phyloP scores from a whole-genome alignment of 2,113 vertebrate species.

The Lamprologus lemairii region DNA sequence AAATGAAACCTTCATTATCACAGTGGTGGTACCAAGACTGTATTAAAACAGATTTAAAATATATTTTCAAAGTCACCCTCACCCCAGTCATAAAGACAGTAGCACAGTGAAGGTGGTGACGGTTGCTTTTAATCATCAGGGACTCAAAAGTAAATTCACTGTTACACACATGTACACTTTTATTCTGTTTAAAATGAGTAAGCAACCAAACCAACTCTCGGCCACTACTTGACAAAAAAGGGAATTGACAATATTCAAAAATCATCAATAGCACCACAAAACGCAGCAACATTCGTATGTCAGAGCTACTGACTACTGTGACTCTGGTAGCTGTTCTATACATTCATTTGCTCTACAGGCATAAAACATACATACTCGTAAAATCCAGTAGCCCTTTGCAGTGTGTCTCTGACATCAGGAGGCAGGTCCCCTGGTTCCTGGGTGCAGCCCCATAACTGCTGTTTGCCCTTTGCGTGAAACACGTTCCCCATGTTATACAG shows the following conservation, averaged over 20 bases:
- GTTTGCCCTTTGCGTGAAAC: slow-evolving; percentile 94
- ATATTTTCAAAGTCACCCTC: background rate
- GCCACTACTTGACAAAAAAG: background rate
- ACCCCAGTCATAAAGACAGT: background rate
- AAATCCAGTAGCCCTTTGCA: slow-evolving; percentile 85
- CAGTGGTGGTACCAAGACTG: background rate
- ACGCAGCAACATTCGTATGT: background rate
- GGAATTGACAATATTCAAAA: background rate
- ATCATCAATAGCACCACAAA: background rate
- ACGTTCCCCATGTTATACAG: slow-evolving; percentile 95
- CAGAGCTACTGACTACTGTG: background rate
- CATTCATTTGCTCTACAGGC: background rate
- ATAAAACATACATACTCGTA: slow-evolving; percentile 82
- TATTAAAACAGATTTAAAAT: background rate
- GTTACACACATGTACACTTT: background rate
- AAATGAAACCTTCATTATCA: background rate
- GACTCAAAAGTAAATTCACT: background rate
- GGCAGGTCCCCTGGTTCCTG: slow-evolving; percentile 86
- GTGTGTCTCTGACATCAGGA: slow-evolving; percentile 79
- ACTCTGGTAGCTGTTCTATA: background rate
- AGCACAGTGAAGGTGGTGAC: background rate
- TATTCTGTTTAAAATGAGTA: background rate
- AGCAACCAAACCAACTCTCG: background rate
- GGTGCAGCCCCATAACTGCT: slow-evolving; percentile 80
- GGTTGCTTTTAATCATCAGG: background rate